Conservation (phyloP, 2,113 vertebrate species). For the Oxygymnocypris stewartii region DNA sequence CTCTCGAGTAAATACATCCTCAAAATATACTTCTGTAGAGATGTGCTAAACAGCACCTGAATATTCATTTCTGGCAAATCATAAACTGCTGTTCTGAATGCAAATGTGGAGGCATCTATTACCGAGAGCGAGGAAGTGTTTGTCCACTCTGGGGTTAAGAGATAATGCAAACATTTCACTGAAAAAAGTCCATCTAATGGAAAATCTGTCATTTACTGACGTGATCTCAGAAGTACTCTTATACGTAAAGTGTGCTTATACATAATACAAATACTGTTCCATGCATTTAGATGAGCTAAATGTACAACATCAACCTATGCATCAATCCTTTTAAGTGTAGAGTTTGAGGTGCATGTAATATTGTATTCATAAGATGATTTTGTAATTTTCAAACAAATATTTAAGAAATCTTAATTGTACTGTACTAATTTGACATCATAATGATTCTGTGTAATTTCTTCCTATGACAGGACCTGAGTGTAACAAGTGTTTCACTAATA, state of each 20-base stretch:
- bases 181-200: not conserved
- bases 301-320: not conserved
- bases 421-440: not conserved
- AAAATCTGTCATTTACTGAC: not conserved
- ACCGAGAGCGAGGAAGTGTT: not conserved
- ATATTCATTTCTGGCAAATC: constrained; percentile 42
- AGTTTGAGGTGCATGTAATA: not conserved
- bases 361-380: not conserved
- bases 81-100: not conserved
- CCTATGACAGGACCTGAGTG: not conserved
- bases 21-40: constrained; percentile 43
- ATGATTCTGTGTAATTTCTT: not conserved
- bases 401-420: not conserved
- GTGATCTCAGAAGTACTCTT: not conserved
- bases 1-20: constrained; percentile 17
- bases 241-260: not conserved
- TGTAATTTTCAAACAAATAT: not conserved
- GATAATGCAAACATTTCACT: not conserved
- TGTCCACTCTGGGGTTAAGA: not conserved
- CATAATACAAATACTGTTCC: not conserved
- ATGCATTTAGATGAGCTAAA: not conserved
- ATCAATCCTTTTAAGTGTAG: not conserved
- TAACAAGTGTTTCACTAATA: not conserved
- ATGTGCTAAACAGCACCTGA: constrained; percentile 15
- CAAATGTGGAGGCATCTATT: not conserved